Evolutionary conservation across 2,888 invertebrate genomes (phyloP).

Genomic region (Leucania comma): DNA sequence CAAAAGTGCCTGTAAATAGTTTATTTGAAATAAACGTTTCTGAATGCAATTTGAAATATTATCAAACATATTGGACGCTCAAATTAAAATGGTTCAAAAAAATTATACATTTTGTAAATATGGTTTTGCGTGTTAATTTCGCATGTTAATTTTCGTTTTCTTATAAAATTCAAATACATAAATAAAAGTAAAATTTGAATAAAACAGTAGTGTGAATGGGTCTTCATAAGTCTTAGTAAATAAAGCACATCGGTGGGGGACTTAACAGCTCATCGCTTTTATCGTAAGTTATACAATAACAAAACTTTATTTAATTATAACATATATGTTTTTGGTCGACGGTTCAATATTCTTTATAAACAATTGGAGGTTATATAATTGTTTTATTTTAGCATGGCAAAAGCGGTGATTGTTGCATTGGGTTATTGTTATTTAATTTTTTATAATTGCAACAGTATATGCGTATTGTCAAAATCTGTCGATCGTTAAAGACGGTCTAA

Average conservation of each 20-base stretch:
- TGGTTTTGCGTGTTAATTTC: background rate
- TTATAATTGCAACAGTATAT: too few species aligned
- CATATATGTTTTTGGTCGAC: background rate
- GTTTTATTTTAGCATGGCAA: too few species aligned
- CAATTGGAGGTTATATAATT: too few species aligned
- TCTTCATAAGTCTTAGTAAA: conserved; percentile 32
- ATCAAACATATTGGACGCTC: background rate
- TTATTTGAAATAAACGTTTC: too few species aligned
- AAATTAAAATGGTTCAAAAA: background rate
- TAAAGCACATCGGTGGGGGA: conserved; percentile 57
- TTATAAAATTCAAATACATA: background rate
- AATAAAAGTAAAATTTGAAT: background rate
- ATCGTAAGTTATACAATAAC: conserved; percentile 49
- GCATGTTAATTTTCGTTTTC: conserved; percentile 8
- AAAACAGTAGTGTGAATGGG: conserved; percentile 42
- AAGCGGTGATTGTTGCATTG: too few species aligned
- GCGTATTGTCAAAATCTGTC: too few species aligned
- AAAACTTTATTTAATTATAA: conserved; percentile 4
- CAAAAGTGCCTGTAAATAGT: too few species aligned
- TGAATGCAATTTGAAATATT: background rate
- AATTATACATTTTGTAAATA: conserved; percentile 1
- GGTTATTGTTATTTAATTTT: too few species aligned
- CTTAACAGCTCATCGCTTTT: conserved; percentile 53
- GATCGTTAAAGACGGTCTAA: too few species aligned
- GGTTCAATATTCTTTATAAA: background rate